A percentile compares a stretch with the other conserved stretches of the same genome.
phyloP scores from a whole-genome alignment of 2,797 vertebrate genomes.

The Betta splendens region DNA sequence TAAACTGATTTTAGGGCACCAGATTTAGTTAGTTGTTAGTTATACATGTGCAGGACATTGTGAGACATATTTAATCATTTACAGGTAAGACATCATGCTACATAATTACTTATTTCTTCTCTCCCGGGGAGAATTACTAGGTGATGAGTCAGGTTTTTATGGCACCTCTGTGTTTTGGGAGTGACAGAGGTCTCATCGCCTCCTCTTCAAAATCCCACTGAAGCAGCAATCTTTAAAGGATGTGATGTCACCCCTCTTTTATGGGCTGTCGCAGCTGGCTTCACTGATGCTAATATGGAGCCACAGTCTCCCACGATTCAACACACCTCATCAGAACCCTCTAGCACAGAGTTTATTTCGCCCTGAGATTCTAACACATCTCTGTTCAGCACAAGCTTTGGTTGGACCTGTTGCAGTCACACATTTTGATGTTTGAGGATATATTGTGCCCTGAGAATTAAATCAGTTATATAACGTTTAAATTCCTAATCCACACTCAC shows the following conservation, averaged over 20 bases:
- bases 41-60: not conserved
- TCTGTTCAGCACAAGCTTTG: not conserved
- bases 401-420: too few species aligned
- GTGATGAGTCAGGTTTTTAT: constrained; percentile 40
- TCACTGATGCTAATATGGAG: constrained; percentile 25
- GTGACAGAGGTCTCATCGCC: constrained; percentile 54
- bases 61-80: constrained; percentile 28
- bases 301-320: not conserved
- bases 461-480: too few species aligned
- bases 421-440: too few species aligned
- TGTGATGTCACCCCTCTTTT: constrained; percentile 65
- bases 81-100: constrained; percentile 11
- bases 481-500: too few species aligned
- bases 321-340: not conserved
- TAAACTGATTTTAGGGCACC: not conserved
- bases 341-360: not conserved
- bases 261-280: constrained; percentile 48
- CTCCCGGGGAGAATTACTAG: constrained; percentile 20
- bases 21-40: constrained; percentile 6
- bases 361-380: not conserved
- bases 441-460: too few species aligned
- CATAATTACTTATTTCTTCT: constrained; percentile 25
- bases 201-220: constrained; percentile 38
- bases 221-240: constrained; percentile 45
- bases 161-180: constrained; percentile 28